Conservation (phyloP, 2,113 vertebrate genomes). For the Heterochromis multidens region DNA sequence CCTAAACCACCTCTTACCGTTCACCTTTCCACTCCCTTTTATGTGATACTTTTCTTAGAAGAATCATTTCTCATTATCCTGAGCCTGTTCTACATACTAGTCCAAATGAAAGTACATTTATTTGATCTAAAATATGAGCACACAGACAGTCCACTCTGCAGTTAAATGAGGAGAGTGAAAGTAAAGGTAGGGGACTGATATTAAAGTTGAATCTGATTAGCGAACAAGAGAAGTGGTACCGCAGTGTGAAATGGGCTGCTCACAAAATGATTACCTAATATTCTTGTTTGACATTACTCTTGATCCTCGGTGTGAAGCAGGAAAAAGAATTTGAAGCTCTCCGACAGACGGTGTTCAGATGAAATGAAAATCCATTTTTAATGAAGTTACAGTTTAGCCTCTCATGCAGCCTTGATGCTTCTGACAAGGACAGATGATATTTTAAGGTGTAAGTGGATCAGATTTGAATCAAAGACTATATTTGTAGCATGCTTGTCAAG, state of each 20-base stretch:
- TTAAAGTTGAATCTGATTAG: constrained; percentile 35
- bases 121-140: constrained; percentile 11
- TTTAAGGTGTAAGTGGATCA: background rate
- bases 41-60: background rate
- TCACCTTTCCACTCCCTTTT: background rate
- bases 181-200: constrained; percentile 1
- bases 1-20: background rate
- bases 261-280: constrained; percentile 40
- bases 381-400: constrained; percentile 23
- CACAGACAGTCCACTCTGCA: background rate
- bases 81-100: background rate
- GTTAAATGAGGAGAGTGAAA: background rate
- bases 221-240: background rate
- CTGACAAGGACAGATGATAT: background rate
- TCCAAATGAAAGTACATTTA: background rate
- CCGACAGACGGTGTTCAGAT: background rate
- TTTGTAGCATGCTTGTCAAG: background rate
- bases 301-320: constrained; percentile 2
- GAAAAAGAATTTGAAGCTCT: background rate
- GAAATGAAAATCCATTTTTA: constrained; percentile 46
- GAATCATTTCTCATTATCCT: background rate
- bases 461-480: background rate
- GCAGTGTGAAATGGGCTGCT: constrained; percentile 38
- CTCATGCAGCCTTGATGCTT: background rate
- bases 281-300: constrained; percentile 36